These are phyloP conservation scores for Oppia nitens DNA, from an alignment of 1,140 invertebrate species.

Conservation along the genomic window DNA sequence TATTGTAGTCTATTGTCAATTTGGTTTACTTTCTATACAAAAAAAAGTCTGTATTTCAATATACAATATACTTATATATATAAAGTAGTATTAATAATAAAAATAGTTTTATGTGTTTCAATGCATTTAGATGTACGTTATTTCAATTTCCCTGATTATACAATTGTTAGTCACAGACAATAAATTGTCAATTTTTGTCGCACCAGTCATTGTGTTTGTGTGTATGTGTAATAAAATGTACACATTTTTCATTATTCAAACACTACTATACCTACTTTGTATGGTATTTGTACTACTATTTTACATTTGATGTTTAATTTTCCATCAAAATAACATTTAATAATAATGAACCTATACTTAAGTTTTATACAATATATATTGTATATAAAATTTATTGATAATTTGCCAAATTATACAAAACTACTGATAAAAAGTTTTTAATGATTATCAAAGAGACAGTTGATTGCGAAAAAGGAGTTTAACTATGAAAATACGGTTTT, in stretches of 20 bases:
- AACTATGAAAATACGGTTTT: not conserved
- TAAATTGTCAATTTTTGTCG: not conserved
- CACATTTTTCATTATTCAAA: not conserved
- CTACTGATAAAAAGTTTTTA: too few species aligned
- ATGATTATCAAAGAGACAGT: too few species aligned
- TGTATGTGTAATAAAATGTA: not conserved
- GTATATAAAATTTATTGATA: not conserved
- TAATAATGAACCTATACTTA: too few species aligned
- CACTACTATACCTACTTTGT: too few species aligned
- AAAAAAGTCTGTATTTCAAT: not conserved
- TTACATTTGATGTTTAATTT: too few species aligned
- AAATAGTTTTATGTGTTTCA: too few species aligned
- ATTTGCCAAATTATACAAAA: not conserved
- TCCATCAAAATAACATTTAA: too few species aligned
- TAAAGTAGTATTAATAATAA: too few species aligned
- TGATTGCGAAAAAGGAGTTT: not conserved
- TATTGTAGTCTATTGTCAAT: not conserved
- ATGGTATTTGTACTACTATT: too few species aligned
- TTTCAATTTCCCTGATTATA: not conserved
- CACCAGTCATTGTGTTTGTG: not conserved
- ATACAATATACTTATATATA: not conserved
- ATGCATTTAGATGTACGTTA: not conserved
- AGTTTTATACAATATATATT: too few species aligned
- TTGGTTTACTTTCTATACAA: not conserved
- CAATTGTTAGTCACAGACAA: not conserved